Conservation (phyloP, 2,113 vertebrate species). For the Centropus bengalensis region DNA sequence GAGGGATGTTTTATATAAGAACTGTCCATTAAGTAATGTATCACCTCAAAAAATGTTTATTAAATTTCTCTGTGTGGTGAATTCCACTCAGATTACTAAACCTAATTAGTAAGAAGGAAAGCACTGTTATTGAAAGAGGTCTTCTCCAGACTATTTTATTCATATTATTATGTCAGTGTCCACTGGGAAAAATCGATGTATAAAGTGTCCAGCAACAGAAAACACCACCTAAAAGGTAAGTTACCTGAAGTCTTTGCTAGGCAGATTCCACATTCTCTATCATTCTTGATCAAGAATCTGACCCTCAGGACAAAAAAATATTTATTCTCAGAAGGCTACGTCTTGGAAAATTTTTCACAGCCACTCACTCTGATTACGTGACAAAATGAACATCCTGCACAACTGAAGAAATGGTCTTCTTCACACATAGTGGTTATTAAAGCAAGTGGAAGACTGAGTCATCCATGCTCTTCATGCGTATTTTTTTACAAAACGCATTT, state of each 20-base stretch:
- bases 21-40: no score
- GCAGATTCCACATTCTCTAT: not conserved
- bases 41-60: not conserved
- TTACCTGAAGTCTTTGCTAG: not conserved
- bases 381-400: not conserved
- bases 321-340: not conserved
- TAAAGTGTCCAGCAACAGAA: not conserved
- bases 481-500: not conserved
- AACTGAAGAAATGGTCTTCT: not conserved
- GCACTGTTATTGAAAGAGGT: not conserved
- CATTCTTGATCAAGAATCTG: not conserved
- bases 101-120: not conserved
- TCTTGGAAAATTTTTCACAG: not conserved
- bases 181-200: not conserved
- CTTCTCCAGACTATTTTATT: not conserved
- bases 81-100: not conserved
- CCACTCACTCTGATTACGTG: not conserved
- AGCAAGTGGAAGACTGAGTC: not conserved
- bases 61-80: not conserved
- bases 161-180: not conserved
- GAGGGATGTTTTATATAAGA: not conserved
- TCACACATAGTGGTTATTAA: not conserved
- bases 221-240: not conserved
- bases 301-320: not conserved
- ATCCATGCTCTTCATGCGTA: rapidly evolving